Conservation (phyloP, 2,113 vertebrate genomes). For the Danio rerio region DNA sequence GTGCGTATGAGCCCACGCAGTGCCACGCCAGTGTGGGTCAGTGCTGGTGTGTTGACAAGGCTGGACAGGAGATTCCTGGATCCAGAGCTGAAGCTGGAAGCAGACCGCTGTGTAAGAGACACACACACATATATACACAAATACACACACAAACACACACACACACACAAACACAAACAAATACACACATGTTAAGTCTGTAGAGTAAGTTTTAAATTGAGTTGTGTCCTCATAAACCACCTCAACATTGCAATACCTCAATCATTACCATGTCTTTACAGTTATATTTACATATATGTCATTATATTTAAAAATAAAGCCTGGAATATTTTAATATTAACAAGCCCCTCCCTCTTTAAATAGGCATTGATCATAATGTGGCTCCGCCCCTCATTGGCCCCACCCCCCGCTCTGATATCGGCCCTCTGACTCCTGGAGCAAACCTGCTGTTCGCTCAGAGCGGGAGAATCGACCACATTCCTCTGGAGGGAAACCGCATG, state of each 20-base stretch:
- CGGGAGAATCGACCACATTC: conserved; percentile 89
- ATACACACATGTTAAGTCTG: too few species aligned
- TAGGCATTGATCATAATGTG: conserved; percentile 78
- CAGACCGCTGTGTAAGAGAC: conserved; percentile 85
- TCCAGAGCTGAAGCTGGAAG: conserved; percentile 78
- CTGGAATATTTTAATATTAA: neutral
- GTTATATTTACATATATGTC: too few species aligned
- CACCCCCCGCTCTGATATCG: conserved; percentile 79
- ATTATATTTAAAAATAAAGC: too few species aligned
- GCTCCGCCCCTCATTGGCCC: conserved; percentile 79
- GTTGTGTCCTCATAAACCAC: too few species aligned
- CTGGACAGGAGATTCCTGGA: conserved; percentile 86
- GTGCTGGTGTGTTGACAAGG: conserved; percentile 91
- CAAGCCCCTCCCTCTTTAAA: conserved; percentile 24
- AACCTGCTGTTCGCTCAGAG: conserved; percentile 91
- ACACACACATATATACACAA: too few species aligned
- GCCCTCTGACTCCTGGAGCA: conserved; percentile 80
- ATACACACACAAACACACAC: too few species aligned
- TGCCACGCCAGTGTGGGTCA: conserved; percentile 83
- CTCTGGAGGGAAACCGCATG: conserved; percentile 82
- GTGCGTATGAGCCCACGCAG: conserved; percentile 84
- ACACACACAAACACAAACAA: too few species aligned
- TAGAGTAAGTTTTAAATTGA: too few species aligned
- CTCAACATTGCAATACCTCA: too few species aligned
- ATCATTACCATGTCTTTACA: too few species aligned